Conservation (phyloP, 2,888 invertebrate species). For the Diloba caeruleocephala region DNA sequence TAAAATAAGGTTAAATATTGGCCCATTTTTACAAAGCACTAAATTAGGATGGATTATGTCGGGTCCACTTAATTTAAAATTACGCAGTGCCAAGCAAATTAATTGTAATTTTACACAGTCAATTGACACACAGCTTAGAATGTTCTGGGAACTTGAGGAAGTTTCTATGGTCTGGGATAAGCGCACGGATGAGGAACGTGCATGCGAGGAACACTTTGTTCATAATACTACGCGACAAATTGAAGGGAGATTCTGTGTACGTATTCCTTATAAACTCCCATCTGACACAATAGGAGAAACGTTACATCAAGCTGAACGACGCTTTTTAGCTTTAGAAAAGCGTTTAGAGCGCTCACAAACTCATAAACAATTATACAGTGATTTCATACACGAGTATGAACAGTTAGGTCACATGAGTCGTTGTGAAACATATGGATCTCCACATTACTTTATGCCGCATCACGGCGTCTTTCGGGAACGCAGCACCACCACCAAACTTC, state of each 20-base stretch:
- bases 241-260: slow-evolving; percentile 1
- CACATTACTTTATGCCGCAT: slow-evolving; percentile 13
- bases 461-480: slow-evolving; percentile 11
- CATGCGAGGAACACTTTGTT: background rate
- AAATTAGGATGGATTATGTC: slow-evolving; percentile 48
- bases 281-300: background rate
- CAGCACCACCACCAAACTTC: background rate
- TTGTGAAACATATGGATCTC: background rate
- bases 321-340: background rate
- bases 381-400: background rate
- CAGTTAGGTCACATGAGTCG: background rate
- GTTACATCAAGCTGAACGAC: background rate
- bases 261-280: slow-evolving; percentile 1
- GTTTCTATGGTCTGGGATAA: background rate
- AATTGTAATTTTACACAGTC: slow-evolving; percentile 34
- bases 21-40: slow-evolving; percentile 29
- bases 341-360: background rate
- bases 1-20: slow-evolving; percentile 1
- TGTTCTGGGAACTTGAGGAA: slow-evolving; percentile 47
- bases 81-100: background rate
- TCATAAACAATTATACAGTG: background rate
- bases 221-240: background rate
- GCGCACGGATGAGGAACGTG: background rate
- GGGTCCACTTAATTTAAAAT: slow-evolving; percentile 23
- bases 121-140: slow-evolving; percentile 28